phyloP scores from a whole-genome alignment of 2,113 vertebrate species.

The Cromileptes altivelis region DNA sequence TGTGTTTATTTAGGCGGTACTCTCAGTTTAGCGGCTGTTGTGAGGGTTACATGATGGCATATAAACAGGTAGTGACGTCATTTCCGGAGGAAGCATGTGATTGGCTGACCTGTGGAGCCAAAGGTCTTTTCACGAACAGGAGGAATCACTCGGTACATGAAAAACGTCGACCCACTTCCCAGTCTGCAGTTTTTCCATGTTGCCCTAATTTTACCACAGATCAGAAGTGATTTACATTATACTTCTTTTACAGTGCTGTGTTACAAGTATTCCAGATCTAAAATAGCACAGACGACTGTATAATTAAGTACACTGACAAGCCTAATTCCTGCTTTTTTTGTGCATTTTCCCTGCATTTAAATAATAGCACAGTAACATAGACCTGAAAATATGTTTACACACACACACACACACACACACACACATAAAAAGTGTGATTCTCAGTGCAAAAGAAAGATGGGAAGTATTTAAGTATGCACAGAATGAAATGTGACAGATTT shows the following conservation, averaged over 20 bases:
- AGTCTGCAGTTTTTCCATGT: neutral
- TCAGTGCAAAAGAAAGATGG: neutral
- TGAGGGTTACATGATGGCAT: too few relatives aligned
- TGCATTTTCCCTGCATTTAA: neutral
- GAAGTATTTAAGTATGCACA: too few relatives aligned
- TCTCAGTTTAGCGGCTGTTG: neutral
- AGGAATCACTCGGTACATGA: neutral
- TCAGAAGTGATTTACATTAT: neutral
- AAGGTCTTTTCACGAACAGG: constrained; percentile 27
- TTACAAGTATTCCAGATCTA: neutral
- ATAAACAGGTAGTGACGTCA: constrained; percentile 42
- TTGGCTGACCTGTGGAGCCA: constrained; percentile 28
- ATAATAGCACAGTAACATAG: too few relatives aligned
- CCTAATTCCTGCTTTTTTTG: neutral
- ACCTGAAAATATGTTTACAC: too few relatives aligned
- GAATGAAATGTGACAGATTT: neutral
- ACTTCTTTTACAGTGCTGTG: neutral
- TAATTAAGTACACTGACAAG: neutral
- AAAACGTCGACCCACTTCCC: neutral
- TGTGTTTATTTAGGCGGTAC: neutral
- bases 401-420: too few relatives aligned
- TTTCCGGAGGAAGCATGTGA: neutral
- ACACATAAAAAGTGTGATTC: neutral
- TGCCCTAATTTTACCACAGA: neutral
- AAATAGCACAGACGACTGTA: neutral